Evolutionary conservation across 2,888 invertebrate species (phyloP).

Genomic region (Timandra comae): DNA sequence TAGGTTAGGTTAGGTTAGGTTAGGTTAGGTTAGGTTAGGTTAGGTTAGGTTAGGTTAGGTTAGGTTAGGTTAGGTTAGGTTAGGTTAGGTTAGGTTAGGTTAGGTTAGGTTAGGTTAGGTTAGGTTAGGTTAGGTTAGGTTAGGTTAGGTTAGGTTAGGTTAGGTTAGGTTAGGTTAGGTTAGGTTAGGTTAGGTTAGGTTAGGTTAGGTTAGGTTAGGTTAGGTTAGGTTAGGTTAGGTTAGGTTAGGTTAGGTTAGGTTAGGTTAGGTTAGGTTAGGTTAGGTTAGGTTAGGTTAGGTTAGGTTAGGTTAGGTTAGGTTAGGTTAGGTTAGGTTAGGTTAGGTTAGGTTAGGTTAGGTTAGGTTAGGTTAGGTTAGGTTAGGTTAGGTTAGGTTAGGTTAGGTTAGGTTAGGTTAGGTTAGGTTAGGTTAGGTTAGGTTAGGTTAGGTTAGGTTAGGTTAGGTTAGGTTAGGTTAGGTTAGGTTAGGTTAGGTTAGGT

Average conservation of each 20-base stretch:
- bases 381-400: constrained; percentile 9
- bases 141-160: constrained; percentile 21
- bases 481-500: constrained; percentile 20
- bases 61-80: too few species aligned
- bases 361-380: constrained; percentile 9
- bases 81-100: too few species aligned
- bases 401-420: constrained; percentile 5
- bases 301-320: constrained; percentile 21
- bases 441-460: constrained; percentile 7
- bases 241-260: constrained; percentile 24
- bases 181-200: constrained; percentile 18
- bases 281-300: constrained; percentile 21
- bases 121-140: constrained; percentile 26
- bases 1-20: too few species aligned
- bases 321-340: constrained; percentile 22
- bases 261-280: constrained; percentile 24
- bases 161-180: constrained; percentile 19
- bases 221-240: constrained; percentile 20
- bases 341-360: constrained; percentile 19
- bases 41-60: too few species aligned
- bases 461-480: constrained; percentile 13
- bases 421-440: constrained; percentile 5
- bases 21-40: too few species aligned
- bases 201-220: constrained; percentile 18
- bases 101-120: too few species aligned